phyloP scores from a whole-genome alignment of 2,113 vertebrate genomes.

The Proteles cristata region DNA sequence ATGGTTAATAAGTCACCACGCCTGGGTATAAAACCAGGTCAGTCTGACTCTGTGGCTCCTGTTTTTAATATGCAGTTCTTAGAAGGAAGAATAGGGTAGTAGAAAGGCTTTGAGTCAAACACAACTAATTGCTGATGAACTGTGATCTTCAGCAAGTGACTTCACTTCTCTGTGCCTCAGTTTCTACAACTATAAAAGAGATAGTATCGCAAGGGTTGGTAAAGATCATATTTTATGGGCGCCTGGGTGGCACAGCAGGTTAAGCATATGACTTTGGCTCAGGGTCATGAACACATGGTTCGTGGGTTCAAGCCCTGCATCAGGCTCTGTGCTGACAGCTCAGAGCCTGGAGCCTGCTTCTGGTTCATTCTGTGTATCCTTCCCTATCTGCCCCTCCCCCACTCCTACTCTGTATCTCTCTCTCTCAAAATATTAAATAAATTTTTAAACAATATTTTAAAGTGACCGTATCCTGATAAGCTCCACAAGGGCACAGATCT shows the following conservation, averaged over 20 bases:
- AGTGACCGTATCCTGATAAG: background rate
- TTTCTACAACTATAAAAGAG: background rate
- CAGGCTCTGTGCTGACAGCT: too few relatives aligned
- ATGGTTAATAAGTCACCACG: background rate
- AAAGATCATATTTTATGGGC: background rate
- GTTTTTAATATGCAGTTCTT: background rate
- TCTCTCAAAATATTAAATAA: too few relatives aligned
- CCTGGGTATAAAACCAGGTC: background rate
- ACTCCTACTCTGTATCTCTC: too few relatives aligned
- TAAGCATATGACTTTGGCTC: too few relatives aligned
- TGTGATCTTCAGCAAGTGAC: background rate
- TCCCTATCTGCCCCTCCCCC: too few relatives aligned
- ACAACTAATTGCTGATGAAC: background rate
- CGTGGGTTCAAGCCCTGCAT: too few relatives aligned
- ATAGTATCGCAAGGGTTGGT: background rate
- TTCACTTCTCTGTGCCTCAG: background rate
- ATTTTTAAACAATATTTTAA: background rate
- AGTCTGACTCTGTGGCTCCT: background rate
- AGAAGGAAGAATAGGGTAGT: background rate
- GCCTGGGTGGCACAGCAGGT: too few relatives aligned
- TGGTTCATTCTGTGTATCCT: too few relatives aligned
- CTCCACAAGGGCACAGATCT: background rate
- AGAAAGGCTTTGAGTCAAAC: background rate
- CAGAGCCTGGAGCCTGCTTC: too few relatives aligned
- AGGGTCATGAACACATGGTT: too few relatives aligned